A percentile compares a stretch with the other conserved stretches of the same genome.
Conservation (phyloP, 1,140 invertebrate species). For the Holotrichia oblita region DNA sequence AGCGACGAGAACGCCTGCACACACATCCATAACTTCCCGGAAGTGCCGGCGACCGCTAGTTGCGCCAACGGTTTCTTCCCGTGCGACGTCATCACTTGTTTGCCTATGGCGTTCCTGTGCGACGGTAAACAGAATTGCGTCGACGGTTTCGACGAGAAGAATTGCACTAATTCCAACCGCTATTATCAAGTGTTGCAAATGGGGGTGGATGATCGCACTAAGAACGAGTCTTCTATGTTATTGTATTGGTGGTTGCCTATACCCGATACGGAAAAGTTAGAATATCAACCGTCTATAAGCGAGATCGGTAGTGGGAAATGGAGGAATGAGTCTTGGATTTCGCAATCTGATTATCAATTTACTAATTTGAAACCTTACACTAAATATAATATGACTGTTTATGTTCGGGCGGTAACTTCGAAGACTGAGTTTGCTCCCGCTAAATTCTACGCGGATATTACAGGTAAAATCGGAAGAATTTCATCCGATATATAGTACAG, state of each 20-base stretch:
- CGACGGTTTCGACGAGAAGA: slow-evolving; percentile 77
- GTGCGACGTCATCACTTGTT: slow-evolving; percentile 71
- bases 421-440: slow-evolving; percentile 67
- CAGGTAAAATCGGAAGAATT: slow-evolving; percentile 53
- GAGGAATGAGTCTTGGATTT: slow-evolving; percentile 69
- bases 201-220: slow-evolving; percentile 63
- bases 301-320: slow-evolving; percentile 61
- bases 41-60: slow-evolving; percentile 59
- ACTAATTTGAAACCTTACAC: slow-evolving; percentile 74
- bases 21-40: slow-evolving; percentile 50
- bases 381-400: slow-evolving; percentile 81
- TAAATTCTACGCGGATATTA: slow-evolving; percentile 69
- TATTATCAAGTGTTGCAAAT: slow-evolving; percentile 68
- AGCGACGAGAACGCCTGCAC: slow-evolving; percentile 73
- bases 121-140: slow-evolving; percentile 74
- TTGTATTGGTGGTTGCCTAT: slow-evolving; percentile 68
- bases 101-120: slow-evolving; percentile 68
- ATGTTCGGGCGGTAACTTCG: slow-evolving; percentile 66
- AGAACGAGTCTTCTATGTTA: slow-evolving; percentile 64
- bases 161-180: slow-evolving; percentile 64
- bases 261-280: slow-evolving; percentile 61
- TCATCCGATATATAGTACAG: background rate
- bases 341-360: slow-evolving; percentile 67
- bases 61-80: slow-evolving; percentile 70
- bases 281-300: slow-evolving; percentile 71